These are phyloP conservation scores for Lophotis ruficrista DNA, from an alignment of 2,113 vertebrate genomes.

Conservation along the genomic window DNA sequence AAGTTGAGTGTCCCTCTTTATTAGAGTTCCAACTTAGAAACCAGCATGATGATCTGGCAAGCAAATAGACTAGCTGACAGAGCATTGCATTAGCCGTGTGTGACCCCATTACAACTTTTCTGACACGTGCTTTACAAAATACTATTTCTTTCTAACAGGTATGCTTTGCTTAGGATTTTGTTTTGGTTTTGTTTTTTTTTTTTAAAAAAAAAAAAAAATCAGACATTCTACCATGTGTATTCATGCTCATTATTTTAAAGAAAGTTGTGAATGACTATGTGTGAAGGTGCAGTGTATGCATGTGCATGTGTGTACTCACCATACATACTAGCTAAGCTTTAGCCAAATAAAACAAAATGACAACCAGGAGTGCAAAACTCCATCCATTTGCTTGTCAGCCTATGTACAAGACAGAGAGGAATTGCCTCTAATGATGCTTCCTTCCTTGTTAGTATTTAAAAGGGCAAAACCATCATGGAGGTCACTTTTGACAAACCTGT, in stretches of 20 bases:
- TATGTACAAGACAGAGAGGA: background rate
- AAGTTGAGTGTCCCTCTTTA: background rate
- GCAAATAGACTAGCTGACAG: background rate
- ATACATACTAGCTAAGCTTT: background rate
- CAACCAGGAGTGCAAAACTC: background rate
- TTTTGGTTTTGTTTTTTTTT: background rate
- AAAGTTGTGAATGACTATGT: background rate
- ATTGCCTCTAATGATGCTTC: constrained; percentile 35
- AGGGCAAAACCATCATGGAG: constrained; percentile 47
- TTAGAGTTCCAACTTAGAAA: background rate
- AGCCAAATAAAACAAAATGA: constrained; percentile 1
- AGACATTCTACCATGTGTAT: background rate
- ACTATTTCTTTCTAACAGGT: background rate
- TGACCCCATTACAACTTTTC: background rate
- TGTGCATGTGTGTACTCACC: background rate
- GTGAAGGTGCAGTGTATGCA: background rate
- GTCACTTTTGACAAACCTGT: constrained; percentile 55
- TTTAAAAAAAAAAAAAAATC: background rate
- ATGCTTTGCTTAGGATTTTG: background rate
- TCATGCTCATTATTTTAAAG: background rate
- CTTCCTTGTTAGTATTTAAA: constrained; percentile 57
- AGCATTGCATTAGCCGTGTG: background rate
- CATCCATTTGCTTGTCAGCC: background rate
- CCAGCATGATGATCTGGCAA: background rate
- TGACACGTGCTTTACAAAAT: background rate